These are phyloP conservation scores for Tarsius wallacei DNA, from an alignment of 2,797 vertebrate species.

Conservation along the genomic window DNA sequence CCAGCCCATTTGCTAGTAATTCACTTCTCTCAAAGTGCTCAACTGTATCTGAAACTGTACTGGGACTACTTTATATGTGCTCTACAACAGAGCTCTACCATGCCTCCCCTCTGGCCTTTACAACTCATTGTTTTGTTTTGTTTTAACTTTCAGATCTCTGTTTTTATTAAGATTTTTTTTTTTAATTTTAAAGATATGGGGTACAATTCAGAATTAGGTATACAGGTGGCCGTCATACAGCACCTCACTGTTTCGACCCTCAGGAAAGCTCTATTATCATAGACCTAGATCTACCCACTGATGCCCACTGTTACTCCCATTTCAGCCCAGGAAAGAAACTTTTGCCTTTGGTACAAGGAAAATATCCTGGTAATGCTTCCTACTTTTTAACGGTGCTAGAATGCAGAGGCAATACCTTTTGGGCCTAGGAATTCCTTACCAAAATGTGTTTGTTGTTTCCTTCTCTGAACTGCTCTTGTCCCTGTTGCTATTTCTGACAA, in stretches of 20 bases:
- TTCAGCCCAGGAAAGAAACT: not conserved
- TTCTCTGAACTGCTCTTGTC: constrained; percentile 33
- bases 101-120: not conserved
- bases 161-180: no score
- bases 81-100: not conserved
- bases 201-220: no score
- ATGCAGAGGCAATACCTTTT: not conserved
- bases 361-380: constrained; percentile 5
- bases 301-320: not conserved
- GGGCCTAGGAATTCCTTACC: not conserved
- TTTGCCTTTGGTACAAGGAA: constrained; percentile 2
- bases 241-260: not conserved
- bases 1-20: constrained; percentile 7
- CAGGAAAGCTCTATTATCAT: not conserved
- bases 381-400: not conserved
- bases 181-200: no score
- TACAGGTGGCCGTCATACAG: no score
- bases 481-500: not conserved
- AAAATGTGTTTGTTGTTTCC: not conserved
- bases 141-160: no score
- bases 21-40: not conserved
- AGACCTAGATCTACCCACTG: not conserved
- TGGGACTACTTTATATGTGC: not conserved
- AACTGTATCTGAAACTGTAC: constrained; percentile 28
- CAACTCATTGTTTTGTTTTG: not conserved